Percentiles rank a stretch among this genome's conserved stretches.
Evolutionary conservation across 2,797 vertebrate genomes (phyloP).

Genomic region (Paramormyrops hopkinsi): DNA sequence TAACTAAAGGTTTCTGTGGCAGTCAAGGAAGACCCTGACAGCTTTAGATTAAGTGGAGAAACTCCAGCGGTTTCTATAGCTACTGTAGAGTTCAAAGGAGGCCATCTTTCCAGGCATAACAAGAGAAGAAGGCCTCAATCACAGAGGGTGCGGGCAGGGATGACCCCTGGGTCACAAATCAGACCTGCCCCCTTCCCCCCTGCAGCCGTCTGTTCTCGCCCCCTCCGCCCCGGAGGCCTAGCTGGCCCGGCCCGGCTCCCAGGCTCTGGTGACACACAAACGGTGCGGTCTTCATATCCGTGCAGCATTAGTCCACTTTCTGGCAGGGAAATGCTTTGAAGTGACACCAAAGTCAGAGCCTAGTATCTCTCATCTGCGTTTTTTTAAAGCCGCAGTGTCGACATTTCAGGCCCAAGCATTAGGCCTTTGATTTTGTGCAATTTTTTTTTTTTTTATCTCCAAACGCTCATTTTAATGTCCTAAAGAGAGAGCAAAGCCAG

Average conservation of each 20-base stretch:
- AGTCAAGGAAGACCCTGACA: constrained; percentile 63
- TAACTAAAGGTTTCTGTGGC: constrained; percentile 33
- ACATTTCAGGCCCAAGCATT: constrained; percentile 65
- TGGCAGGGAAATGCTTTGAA: constrained; percentile 63
- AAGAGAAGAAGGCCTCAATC: constrained; percentile 62
- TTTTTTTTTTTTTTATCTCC: constrained; percentile 30
- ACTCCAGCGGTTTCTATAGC: constrained; percentile 64
- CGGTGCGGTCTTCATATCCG: constrained; percentile 55
- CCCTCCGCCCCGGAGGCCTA: constrained; percentile 35
- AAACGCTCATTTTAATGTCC: constrained; percentile 70
- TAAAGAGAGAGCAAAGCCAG: constrained; percentile 59
- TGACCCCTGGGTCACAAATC: constrained; percentile 59
- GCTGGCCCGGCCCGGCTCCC: constrained; percentile 44
- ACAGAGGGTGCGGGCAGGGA: constrained; percentile 53
- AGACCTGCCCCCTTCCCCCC: constrained; percentile 44
- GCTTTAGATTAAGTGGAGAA: constrained; percentile 59
- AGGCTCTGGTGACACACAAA: constrained; percentile 47
- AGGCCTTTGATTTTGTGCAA: constrained; percentile 58
- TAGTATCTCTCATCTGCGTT: constrained; percentile 64
- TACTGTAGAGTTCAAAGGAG: constrained; percentile 64
- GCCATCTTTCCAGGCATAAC: constrained; percentile 61
- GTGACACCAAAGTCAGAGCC: constrained; percentile 68
- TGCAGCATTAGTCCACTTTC: constrained; percentile 61
- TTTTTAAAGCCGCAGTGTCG: constrained; percentile 58
- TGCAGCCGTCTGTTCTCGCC: constrained; percentile 32